These are phyloP conservation scores for Radopholus similis DNA, from an alignment of 1,140 invertebrate genomes.

Conservation along the genomic window DNA sequence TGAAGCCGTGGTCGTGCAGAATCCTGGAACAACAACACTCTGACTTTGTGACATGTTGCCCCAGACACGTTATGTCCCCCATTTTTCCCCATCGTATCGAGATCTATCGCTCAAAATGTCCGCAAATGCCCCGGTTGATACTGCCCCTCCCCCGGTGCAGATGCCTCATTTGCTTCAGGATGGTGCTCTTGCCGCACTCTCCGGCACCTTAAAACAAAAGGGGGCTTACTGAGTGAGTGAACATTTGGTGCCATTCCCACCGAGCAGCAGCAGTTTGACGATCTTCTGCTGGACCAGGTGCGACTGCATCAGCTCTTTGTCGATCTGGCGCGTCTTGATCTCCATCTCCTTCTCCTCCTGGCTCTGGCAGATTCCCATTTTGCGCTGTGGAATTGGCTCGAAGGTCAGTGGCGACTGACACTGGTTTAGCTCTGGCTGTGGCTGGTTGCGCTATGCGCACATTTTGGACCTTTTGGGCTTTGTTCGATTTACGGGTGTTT, in stretches of 20 bases:
- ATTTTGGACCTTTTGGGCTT: too few species aligned
- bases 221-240: conserved; percentile 3
- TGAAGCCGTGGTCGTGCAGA: conserved; percentile 47
- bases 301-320: conserved; percentile 40
- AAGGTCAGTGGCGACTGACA: background rate
- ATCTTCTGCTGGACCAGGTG: conserved; percentile 45
- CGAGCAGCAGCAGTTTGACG: conserved; percentile 54
- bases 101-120: too few species aligned
- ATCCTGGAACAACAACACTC: conserved; percentile 26
- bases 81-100: background rate
- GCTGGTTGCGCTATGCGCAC: too few species aligned
- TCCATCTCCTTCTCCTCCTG: conserved; percentile 45
- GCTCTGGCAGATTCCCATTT: conserved; percentile 49
- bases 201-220: conserved; percentile 46
- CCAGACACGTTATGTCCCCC: background rate
- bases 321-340: conserved; percentile 46
- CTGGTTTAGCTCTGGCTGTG: too few species aligned
- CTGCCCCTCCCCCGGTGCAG: too few species aligned
- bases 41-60: background rate
- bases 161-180: conserved; percentile 59
- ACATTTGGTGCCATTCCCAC: conserved; percentile 22
- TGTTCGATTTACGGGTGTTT: too few species aligned
- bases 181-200: conserved; percentile 56
- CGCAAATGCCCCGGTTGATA: too few species aligned
- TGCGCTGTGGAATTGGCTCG: background rate